Conservation (phyloP, 1,140 invertebrate genomes). For the Amyelois transitella region DNA sequence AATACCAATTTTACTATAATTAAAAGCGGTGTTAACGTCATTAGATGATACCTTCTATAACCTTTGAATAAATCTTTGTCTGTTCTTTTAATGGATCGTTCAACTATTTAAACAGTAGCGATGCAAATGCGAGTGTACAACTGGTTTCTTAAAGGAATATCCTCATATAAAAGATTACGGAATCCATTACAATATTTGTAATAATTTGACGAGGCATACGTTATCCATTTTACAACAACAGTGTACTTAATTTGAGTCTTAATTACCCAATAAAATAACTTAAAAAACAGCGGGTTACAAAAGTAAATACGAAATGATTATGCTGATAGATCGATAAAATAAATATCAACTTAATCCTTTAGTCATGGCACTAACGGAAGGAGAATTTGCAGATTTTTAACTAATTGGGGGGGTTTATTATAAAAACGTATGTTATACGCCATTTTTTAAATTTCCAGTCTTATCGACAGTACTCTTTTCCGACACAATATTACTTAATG, state of each 20-base stretch:
- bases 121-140: not conserved
- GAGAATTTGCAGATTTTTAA: not conserved
- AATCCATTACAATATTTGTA: not conserved
- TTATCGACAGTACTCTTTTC: no score
- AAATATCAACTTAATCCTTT: not conserved
- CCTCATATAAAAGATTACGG: not conserved
- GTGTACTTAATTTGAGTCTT: not conserved
- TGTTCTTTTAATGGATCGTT: no score
- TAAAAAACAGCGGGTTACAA: not conserved
- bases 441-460: no score
- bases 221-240: not conserved
- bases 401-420: no score
- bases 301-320: not conserved
- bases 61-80: no score
- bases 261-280: not conserved
- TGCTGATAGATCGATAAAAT: not conserved
- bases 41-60: no score
- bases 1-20: no score
- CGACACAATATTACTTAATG: no score
- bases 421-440: no score
- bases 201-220: not conserved
- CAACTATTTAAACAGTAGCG: not conserved
- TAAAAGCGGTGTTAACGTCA: no score
- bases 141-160: not conserved
- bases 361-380: not conserved